Conservation (phyloP, 2,888 invertebrate species). For the Volucella inflata region DNA sequence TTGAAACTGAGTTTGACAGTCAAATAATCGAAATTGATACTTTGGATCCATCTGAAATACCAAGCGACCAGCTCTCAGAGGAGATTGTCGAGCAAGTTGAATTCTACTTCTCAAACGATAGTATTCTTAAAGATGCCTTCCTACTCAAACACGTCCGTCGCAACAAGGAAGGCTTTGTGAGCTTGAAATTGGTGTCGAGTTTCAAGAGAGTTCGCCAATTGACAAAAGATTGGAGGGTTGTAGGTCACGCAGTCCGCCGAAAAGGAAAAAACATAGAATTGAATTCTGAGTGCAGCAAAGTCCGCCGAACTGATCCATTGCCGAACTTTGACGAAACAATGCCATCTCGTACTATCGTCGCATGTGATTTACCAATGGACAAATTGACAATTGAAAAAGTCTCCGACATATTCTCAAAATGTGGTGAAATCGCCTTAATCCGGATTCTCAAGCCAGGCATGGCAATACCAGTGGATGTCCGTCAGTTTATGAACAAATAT, state of each 20-base stretch:
- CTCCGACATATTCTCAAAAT: constrained; percentile 94
- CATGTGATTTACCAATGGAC: constrained; percentile 92
- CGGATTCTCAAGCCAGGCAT: constrained; percentile 94
- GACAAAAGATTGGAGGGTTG: constrained; percentile 96
- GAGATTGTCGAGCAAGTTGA: constrained; percentile 95
- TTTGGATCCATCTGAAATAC: constrained; percentile 83
- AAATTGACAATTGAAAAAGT: constrained; percentile 94
- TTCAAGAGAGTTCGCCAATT: constrained; percentile 97
- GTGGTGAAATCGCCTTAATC: constrained; percentile 95
- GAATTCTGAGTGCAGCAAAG: constrained; percentile 95
- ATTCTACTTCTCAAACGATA: constrained; percentile 97
- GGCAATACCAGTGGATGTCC: constrained; percentile 94
- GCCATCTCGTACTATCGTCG: constrained; percentile 95
- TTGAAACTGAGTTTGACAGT: constrained; percentile 61
- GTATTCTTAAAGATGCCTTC: constrained; percentile 97
- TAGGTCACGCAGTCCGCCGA: constrained; percentile 92
- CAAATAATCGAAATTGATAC: constrained; percentile 81
- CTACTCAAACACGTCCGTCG: constrained; percentile 96
- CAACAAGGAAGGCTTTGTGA: constrained; percentile 98
- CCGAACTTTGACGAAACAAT: constrained; percentile 96
- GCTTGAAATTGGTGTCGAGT: constrained; percentile 96
- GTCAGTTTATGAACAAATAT: constrained; percentile 95
- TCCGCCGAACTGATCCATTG: constrained; percentile 92
- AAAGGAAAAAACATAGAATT: constrained; percentile 93
- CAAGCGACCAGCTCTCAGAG: constrained; percentile 90